Conservation (phyloP, 2,888 invertebrate genomes). For the Anoncus sp. region DNA sequence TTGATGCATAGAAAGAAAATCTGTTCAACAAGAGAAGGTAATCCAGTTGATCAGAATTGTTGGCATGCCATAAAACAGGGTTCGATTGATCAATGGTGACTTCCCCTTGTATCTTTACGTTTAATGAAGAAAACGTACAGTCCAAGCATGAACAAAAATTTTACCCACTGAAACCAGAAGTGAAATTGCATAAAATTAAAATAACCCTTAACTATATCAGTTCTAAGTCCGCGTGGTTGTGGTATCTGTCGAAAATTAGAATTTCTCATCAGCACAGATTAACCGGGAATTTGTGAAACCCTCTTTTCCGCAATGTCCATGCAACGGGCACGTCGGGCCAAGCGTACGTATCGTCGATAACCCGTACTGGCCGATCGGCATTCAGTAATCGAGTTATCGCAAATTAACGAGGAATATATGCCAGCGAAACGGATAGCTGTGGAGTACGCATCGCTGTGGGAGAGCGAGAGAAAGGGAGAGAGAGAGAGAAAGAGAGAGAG, state of each 20-base stretch:
- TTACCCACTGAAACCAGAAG: too few species aligned
- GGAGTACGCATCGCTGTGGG: slow-evolving; percentile 49
- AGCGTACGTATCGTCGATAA: slow-evolving; percentile 57
- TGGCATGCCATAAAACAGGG: too few species aligned
- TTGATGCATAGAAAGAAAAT: too few species aligned
- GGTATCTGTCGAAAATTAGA: background rate
- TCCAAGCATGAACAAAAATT: too few species aligned
- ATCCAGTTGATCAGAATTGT: too few species aligned
- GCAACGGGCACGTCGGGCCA: slow-evolving; percentile 8
- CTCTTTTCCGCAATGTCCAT: slow-evolving; percentile 14
- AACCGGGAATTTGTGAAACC: background rate
- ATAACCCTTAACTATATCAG: too few species aligned
- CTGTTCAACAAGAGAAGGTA: too few species aligned
- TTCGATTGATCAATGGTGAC: background rate
- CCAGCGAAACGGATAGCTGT: slow-evolving; percentile 54
- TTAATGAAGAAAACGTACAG: background rate
- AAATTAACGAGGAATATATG: slow-evolving; percentile 66
- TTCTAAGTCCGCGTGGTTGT: too few species aligned
- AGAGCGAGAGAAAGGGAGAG: slow-evolving; percentile 9
- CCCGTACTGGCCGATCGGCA: slow-evolving; percentile 61
- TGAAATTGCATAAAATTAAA: too few species aligned
- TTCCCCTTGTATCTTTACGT: background rate
- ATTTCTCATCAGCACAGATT: slow-evolving; percentile 3
- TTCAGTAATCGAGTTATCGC: slow-evolving; percentile 64
- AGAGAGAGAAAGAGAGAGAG: slow-evolving; percentile 12